These are phyloP conservation scores for Drosophila leontia DNA, from an alignment of 1,140 invertebrate genomes.

Conservation along the genomic window DNA sequence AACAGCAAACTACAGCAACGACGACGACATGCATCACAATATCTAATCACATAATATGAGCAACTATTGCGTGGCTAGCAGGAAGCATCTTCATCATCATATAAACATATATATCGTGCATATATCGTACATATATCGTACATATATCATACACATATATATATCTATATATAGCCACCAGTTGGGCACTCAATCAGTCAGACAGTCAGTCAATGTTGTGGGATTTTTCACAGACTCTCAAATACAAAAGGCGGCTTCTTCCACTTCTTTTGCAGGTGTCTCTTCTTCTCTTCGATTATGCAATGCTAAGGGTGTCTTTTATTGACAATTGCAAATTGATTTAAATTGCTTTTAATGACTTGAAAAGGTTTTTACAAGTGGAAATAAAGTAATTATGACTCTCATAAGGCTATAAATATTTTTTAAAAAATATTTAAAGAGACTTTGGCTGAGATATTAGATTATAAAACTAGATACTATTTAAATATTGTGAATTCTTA, in stretches of 20 bases:
- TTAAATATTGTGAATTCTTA: too few species aligned
- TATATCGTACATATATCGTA: too few species aligned
- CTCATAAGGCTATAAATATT: too few species aligned
- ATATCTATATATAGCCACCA: slow-evolving; percentile 14
- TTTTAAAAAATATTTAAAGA: too few species aligned
- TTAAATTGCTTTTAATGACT: background rate
- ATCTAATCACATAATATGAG: slow-evolving; percentile 28
- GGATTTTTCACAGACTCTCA: slow-evolving; percentile 48
- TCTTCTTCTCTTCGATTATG: slow-evolving; percentile 5
- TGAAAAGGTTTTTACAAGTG: background rate
- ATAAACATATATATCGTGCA: background rate
- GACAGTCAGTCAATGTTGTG: slow-evolving; percentile 54
- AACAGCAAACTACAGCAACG: slow-evolving; percentile 9
- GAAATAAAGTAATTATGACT: background rate
- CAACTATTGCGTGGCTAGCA: slow-evolving; percentile 44
- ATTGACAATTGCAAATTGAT: slow-evolving; percentile 5
- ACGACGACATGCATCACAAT: slow-evolving; percentile 50
- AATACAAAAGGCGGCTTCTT: slow-evolving; percentile 1
- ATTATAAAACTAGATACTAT: too few species aligned
- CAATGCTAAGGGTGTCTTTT: background rate
- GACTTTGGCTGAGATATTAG: too few species aligned
- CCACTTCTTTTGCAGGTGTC: slow-evolving; percentile 21
- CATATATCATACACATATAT: background rate
- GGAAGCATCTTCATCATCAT: slow-evolving; percentile 31
- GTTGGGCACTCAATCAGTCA: slow-evolving; percentile 31